Percentiles rank a stretch among this genome's conserved stretches.
Conservation (phyloP, 2,113 vertebrate species). For the Coryphaenoides rupestris region DNA sequence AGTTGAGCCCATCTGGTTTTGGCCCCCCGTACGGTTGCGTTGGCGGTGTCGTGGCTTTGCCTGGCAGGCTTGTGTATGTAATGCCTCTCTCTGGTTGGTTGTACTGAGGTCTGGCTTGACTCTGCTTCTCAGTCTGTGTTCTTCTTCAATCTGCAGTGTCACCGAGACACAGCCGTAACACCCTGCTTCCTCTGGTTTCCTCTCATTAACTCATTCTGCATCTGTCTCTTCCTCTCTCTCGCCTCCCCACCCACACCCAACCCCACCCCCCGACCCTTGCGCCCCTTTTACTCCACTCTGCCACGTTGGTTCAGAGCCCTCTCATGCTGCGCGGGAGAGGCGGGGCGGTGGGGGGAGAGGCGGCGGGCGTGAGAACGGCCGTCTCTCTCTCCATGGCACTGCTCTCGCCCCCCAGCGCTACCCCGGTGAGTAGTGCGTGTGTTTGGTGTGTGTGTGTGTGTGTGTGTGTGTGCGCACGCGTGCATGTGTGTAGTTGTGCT, state of each 20-base stretch:
- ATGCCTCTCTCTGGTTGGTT: constrained; percentile 39
- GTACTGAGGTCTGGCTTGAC: constrained; percentile 51
- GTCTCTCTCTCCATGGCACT: constrained; percentile 78
- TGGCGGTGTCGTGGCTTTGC: constrained; percentile 42
- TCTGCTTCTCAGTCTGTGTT: constrained; percentile 55
- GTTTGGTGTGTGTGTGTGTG: constrained; percentile 62
- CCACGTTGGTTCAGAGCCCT: constrained; percentile 77
- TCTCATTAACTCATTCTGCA: constrained; percentile 72
- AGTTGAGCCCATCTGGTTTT: not conserved
- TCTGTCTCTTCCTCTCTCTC: constrained; percentile 66
- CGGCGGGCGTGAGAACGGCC: constrained; percentile 73
- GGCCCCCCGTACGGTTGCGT: not conserved
- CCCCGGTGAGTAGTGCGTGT: constrained; percentile 77
- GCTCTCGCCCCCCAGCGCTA: constrained; percentile 80
- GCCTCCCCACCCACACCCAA: no score
- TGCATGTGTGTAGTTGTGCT: not conserved
- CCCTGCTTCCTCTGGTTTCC: constrained; percentile 68
- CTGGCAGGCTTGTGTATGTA: constrained; percentile 34
- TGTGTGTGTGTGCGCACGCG: not conserved
- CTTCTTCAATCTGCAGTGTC: constrained; percentile 60
- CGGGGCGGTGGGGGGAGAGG: constrained; percentile 79
- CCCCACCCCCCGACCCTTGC: constrained; percentile 21
- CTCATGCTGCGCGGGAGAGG: constrained; percentile 79
- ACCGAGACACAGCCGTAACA: constrained; percentile 62
- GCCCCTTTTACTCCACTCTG: constrained; percentile 56